Evolutionary conservation across 2,888 invertebrate genomes (phyloP).

Genomic region (Deilephila elpenor): DNA sequence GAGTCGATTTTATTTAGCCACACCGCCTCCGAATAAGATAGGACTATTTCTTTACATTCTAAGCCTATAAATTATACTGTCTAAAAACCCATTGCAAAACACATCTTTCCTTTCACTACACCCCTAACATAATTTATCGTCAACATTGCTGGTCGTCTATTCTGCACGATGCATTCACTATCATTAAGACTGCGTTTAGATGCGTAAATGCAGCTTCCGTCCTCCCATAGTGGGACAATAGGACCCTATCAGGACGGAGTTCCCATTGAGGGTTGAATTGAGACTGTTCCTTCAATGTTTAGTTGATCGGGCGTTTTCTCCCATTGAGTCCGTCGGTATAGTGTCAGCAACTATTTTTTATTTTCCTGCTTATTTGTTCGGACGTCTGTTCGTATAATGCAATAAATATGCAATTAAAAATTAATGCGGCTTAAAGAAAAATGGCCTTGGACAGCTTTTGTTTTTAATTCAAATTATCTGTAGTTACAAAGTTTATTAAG

Average conservation of each 20-base stretch:
- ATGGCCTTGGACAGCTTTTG: too few species aligned
- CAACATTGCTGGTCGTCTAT: conserved; percentile 39
- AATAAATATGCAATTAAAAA: background rate
- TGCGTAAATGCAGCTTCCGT: conserved; percentile 63
- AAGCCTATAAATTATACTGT: background rate
- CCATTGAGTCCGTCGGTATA: conserved; percentile 33
- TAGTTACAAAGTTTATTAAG: too few species aligned
- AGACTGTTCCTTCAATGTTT: conserved; percentile 34
- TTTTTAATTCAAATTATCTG: too few species aligned
- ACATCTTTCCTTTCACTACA: conserved; percentile 10
- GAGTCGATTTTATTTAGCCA: too few species aligned
- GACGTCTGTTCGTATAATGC: background rate
- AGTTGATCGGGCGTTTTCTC: conserved; percentile 42
- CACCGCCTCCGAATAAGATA: too few species aligned
- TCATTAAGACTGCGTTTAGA: conserved; percentile 60
- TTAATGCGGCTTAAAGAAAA: background rate
- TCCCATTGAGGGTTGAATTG: conserved; percentile 59
- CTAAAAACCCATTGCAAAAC: conserved; percentile 1
- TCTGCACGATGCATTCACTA: conserved; percentile 50
- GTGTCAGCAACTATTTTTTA: conserved; percentile 7
- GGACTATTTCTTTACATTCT: too few species aligned
- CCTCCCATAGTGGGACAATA: conserved; percentile 52
- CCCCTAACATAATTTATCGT: conserved; percentile 21
- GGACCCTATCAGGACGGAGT: conserved; percentile 55
- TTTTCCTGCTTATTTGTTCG: background rate